phyloP scores from a whole-genome alignment of 1,140 invertebrate species.

The Scylla paramamosain region DNA sequence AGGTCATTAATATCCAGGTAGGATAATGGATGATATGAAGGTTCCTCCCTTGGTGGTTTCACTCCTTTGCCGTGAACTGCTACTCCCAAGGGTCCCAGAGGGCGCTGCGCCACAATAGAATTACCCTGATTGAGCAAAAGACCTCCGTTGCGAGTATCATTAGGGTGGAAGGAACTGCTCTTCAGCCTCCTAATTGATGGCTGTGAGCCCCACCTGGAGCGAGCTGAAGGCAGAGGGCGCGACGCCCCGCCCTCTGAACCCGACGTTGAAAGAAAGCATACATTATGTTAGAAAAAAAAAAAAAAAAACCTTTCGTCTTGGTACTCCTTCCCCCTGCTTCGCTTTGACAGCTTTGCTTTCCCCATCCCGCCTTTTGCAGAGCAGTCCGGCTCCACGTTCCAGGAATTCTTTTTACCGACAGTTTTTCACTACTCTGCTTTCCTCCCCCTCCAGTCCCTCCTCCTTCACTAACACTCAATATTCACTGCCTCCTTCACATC shows the following conservation, averaged over 20 bases:
- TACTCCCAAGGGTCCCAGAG: background rate
- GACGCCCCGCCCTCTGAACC: no score
- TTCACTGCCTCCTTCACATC: background rate
- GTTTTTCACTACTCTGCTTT: background rate
- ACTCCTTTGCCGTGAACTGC: constrained; percentile 21
- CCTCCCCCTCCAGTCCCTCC: background rate
- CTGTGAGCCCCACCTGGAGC: no score
- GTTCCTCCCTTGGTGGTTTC: background rate
- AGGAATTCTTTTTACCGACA: background rate
- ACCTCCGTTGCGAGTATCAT: background rate
- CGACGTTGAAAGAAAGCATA: no score
- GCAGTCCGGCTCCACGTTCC: background rate
- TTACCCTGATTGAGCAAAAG: constrained; percentile 22
- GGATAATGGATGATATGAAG: constrained; percentile 50
- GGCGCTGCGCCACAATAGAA: background rate
- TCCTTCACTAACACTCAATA: background rate
- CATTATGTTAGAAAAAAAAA: no score
- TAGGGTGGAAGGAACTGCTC: background rate
- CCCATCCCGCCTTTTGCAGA: background rate
- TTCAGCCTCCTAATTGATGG: background rate
- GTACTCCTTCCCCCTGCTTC: background rate
- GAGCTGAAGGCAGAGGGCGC: no score
- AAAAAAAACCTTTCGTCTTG: background rate
- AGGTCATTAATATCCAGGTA: constrained; percentile 60
- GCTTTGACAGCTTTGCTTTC: background rate